Evolutionary conservation across 2,113 vertebrate genomes (phyloP).

Genomic region (Corythornis cristatus): DNA sequence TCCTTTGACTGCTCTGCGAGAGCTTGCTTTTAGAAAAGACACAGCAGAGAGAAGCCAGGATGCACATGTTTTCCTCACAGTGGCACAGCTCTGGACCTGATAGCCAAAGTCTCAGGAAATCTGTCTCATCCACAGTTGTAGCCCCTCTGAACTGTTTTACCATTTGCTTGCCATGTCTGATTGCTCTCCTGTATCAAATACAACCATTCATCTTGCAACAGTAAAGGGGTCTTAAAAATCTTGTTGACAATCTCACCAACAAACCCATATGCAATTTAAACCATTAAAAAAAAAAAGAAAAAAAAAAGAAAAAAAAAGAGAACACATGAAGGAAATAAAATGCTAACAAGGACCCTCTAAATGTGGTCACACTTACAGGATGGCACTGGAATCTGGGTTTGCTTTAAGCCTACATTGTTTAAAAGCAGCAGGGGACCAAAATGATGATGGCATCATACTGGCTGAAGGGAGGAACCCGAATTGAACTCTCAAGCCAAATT

Average conservation of each 20-base stretch:
- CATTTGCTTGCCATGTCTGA: not conserved
- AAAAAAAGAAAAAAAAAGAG: not conserved
- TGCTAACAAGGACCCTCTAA: conserved; percentile 4
- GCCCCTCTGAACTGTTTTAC: not conserved
- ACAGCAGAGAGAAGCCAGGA: not conserved
- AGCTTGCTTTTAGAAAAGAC: not conserved
- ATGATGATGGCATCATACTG: conserved; percentile 58
- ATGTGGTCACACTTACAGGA: conserved; percentile 31
- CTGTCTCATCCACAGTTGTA: not conserved
- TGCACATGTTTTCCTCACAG: not conserved
- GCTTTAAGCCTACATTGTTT: conserved; percentile 54
- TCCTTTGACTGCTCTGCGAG: not conserved
- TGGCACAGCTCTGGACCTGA: not conserved
- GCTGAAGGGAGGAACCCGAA: conserved; percentile 27
- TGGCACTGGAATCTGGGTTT: conserved; percentile 45
- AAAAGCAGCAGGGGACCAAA: conserved; percentile 38
- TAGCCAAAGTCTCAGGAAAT: not conserved
- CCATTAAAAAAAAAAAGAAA: not conserved
- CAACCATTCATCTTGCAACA: not conserved
- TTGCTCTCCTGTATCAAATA: not conserved
- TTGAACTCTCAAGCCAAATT: conserved; percentile 52
- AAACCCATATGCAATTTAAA: conserved; percentile 13
- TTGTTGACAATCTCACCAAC: conserved; percentile 25
- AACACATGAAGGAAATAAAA: not conserved
- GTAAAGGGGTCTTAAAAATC: conserved; percentile 16